Base-by-base conservation (phyloP, 2,888 invertebrate genomes). In the Tetrapedia diversipes region DNA sequence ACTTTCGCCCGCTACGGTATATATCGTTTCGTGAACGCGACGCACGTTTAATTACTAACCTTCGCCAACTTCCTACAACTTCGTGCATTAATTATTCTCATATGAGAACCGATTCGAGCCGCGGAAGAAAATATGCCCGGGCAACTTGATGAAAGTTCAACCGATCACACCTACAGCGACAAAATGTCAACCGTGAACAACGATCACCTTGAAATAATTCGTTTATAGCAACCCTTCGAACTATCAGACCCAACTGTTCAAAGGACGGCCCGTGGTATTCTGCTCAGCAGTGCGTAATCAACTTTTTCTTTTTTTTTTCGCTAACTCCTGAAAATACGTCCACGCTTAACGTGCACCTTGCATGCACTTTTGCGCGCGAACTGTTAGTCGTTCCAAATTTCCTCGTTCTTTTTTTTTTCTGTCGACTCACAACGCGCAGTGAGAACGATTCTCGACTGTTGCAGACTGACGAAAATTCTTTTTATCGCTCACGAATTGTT, bases 151-250 rank as follows among this genome's bases (percentile, higher is more conserved):
- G 37, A 47, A 63, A 45, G 37, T 54, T 53, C 11, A 64, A 64
- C 54, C 63, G 43, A 53, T 61, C 32, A 61, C n/a, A 61, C 34
- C 19, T 68, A 60, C 6, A 51, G 32, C 16, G 4, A 34, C 16
- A 37, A 63, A 70, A 70, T 54, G 53, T 56, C 63, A 64, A 56
- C 54, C 51, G 60, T 61, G 47, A 47, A 54, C 54, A 64, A 53
- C 45, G 24, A 63, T 64, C 69, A 54, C 45, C 63, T 39, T 29
- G 47, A 70, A 70, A 47, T 70, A 54, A 64, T 54, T 70, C 39
- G 63, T 56, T 70, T 45, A 24, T 51, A 64, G 29, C 53, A 70
- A 61, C 60, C 59, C 59, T 60, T 45, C 61, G 68, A 66, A 19
- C 69, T 24, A 69, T 39, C 19, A 43, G 27, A 41, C 22, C 45